Evolutionary conservation across 1,140 invertebrate genomes (phyloP).

Genomic region (Apis cerana): DNA sequence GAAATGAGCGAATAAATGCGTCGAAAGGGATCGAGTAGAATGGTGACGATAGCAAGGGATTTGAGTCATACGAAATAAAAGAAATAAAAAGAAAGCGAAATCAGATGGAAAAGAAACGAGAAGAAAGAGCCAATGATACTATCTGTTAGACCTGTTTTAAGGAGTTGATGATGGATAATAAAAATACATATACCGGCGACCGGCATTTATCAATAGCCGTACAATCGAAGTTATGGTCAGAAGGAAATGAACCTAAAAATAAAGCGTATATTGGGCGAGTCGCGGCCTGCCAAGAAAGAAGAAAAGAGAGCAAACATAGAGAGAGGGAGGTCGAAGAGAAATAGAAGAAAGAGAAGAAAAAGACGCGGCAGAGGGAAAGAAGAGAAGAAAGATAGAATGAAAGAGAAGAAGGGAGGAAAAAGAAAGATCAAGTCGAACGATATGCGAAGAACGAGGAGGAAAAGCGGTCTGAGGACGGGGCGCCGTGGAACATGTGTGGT

Average conservation of each 20-base stretch:
- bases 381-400: constrained; percentile 34
- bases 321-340: constrained; percentile 12
- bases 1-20: constrained; percentile 5
- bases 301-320: constrained; percentile 46
- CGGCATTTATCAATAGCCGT: constrained; percentile 61
- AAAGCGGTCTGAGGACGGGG: constrained; percentile 51
- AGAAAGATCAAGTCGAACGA: constrained; percentile 36
- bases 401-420: constrained; percentile 7
- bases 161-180: background rate
- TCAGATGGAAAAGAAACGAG: background rate
- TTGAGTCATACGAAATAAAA: background rate
- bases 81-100: constrained; percentile 3
- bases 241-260: constrained; percentile 75
- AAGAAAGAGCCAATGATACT: constrained; percentile 1
- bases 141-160: background rate
- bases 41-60: background rate
- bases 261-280: constrained; percentile 70
- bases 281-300: constrained; percentile 48
- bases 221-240: constrained; percentile 69
- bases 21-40: background rate
- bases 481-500: constrained; percentile 58
- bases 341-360: constrained; percentile 10
- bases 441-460: constrained; percentile 8
- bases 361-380: constrained; percentile 15
- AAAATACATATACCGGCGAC: background rate